Evolutionary conservation across 2,797 vertebrate species (phyloP).

Genomic region (Falco columbarius): DNA sequence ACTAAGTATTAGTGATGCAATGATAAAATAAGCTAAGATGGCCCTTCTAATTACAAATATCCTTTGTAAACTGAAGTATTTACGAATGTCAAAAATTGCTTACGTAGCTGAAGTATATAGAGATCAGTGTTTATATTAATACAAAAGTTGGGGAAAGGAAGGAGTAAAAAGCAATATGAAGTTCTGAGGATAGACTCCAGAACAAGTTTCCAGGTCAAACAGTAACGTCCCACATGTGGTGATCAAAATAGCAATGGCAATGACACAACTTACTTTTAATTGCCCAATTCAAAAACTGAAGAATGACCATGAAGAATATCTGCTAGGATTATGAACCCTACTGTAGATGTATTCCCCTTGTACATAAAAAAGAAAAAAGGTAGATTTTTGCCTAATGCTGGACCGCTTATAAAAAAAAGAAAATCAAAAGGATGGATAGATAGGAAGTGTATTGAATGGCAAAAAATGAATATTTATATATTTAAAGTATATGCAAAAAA

Average conservation of each 20-base stretch:
- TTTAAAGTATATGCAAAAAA: constrained; percentile 14
- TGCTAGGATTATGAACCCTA: neutral
- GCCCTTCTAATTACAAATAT: neutral
- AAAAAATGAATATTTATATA: neutral
- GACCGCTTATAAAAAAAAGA: neutral
- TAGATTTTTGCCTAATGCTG: neutral
- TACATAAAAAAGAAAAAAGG: neutral
- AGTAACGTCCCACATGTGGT: neutral
- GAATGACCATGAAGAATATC: neutral
- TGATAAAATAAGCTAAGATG: neutral
- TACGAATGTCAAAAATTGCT: neutral
- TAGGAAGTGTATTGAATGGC: neutral
- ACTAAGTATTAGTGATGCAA: neutral
- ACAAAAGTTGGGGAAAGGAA: neutral
- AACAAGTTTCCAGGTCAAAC: neutral
- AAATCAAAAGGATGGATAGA: neutral
- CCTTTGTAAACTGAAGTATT: neutral
- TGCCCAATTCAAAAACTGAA: neutral
- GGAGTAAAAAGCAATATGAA: neutral
- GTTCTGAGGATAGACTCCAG: neutral
- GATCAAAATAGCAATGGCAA: neutral
- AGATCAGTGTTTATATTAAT: neutral
- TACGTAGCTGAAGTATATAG: neutral
- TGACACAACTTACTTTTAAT: neutral
- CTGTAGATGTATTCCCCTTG: neutral